phyloP scores from a whole-genome alignment of 2,113 vertebrate genomes.

The Smithornis capensis region DNA sequence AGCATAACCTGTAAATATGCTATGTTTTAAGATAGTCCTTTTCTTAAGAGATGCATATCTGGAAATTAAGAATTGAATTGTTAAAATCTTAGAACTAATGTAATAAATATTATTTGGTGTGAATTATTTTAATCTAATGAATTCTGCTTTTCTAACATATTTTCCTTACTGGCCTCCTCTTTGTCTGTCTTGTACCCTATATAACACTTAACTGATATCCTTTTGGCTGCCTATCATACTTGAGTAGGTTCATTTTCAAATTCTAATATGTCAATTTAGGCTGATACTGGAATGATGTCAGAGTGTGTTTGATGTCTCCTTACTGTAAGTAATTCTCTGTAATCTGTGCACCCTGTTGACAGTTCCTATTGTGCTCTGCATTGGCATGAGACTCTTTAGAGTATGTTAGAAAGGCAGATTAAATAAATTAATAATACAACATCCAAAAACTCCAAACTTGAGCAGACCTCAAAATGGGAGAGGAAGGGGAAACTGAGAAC shows the following conservation, averaged over 20 bases:
- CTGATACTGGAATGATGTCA: not conserved
- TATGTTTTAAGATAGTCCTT: not conserved
- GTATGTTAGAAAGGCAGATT: slow-evolving; percentile 54
- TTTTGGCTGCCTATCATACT: not conserved
- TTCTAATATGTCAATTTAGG: not conserved
- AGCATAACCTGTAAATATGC: not conserved
- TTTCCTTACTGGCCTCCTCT: not conserved
- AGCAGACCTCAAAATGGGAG: slow-evolving; percentile 54
- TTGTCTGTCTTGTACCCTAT: not conserved
- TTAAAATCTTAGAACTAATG: not conserved
- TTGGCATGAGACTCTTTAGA: not conserved
- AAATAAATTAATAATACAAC: not conserved
- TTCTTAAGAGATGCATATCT: slow-evolving; percentile 27
- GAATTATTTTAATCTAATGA: not conserved
- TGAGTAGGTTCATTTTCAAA: not conserved
- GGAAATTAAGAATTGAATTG: not conserved
- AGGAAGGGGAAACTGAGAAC: slow-evolving; percentile 53
- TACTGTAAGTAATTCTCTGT: not conserved
- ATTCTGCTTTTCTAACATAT: slow-evolving; percentile 63
- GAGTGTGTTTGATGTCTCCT: not conserved
- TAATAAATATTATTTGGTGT: not conserved
- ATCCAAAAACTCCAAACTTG: not conserved
- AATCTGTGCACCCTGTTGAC: not conserved
- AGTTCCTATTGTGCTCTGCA: not conserved
- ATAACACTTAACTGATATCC: not conserved